Conservation (phyloP, 2,113 vertebrate genomes). For the Pitta sordida region DNA sequence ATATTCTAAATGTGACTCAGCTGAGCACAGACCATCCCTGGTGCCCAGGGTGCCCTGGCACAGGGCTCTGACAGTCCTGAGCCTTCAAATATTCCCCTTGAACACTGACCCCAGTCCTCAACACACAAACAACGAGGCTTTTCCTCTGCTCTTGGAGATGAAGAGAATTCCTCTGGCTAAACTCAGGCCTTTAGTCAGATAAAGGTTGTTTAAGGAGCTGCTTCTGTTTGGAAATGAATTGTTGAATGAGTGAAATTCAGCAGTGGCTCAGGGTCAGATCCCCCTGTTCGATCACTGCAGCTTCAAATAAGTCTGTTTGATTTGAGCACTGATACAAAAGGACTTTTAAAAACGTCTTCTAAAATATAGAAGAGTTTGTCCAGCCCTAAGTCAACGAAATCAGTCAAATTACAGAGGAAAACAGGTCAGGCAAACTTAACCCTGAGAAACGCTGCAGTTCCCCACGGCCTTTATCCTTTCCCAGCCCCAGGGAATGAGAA, state of each 20-base stretch:
- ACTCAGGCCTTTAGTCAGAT: neutral
- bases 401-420: no score
- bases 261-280: fast-evolving
- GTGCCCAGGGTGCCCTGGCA: no score
- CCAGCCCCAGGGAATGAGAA: neutral
- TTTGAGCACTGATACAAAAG: neutral
- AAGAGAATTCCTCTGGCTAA: neutral
- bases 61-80: neutral
- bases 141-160: neutral
- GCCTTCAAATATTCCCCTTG: neutral
- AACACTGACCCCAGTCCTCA: neutral
- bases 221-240: neutral
- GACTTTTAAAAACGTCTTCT: neutral
- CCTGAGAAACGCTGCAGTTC: neutral
- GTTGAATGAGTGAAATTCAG: neutral
- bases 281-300: neutral
- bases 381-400: neutral
- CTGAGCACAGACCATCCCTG: neutral
- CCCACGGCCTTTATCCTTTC: neutral
- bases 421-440: no score
- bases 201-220: neutral
- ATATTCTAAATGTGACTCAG: neutral
- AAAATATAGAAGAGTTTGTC: neutral
- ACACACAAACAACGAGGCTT: neutral
- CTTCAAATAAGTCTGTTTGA: neutral